Conservation (phyloP, 2,888 invertebrate species). For the Agriotes lineatus region DNA sequence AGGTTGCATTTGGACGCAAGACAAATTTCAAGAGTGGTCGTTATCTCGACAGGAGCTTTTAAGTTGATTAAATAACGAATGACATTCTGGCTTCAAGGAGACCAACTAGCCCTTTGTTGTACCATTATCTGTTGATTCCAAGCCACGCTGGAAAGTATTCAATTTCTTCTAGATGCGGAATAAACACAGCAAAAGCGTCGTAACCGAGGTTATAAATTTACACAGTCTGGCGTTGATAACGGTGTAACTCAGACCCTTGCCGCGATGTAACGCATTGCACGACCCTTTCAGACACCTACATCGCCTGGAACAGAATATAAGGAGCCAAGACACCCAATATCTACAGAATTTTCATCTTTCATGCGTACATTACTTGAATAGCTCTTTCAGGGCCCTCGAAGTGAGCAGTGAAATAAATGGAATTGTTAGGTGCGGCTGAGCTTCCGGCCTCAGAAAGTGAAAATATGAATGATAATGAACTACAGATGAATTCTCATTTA, state of each 20-base stretch:
- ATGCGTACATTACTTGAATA: background rate
- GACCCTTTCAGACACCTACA: slow-evolving; percentile 11
- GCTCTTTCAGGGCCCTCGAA: background rate
- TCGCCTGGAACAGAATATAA: slow-evolving; percentile 6
- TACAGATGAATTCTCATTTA: too few relatives aligned
- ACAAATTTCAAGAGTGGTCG: too few relatives aligned
- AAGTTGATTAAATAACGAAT: too few relatives aligned
- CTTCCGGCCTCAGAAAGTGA: background rate
- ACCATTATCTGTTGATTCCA: background rate
- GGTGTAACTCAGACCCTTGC: slow-evolving; percentile 13
- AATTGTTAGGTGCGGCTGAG: background rate
- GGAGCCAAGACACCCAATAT: slow-evolving; percentile 13
- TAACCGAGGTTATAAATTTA: slow-evolving; percentile 1
- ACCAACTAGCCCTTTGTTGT: too few relatives aligned
- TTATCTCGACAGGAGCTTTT: too few relatives aligned
- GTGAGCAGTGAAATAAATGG: background rate
- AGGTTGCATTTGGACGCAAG: too few relatives aligned
- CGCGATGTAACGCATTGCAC: background rate
- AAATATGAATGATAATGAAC: background rate
- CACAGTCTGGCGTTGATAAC: slow-evolving; percentile 8
- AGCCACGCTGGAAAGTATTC: slow-evolving; percentile 5
- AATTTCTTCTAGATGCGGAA: slow-evolving; percentile 1
- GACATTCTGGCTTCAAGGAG: too few relatives aligned
- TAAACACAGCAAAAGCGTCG: background rate
- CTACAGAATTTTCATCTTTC: slow-evolving; percentile 4